Evolutionary conservation across 2,888 invertebrate genomes (phyloP).

Genomic region (Trissonchulus latispiculum): DNA sequence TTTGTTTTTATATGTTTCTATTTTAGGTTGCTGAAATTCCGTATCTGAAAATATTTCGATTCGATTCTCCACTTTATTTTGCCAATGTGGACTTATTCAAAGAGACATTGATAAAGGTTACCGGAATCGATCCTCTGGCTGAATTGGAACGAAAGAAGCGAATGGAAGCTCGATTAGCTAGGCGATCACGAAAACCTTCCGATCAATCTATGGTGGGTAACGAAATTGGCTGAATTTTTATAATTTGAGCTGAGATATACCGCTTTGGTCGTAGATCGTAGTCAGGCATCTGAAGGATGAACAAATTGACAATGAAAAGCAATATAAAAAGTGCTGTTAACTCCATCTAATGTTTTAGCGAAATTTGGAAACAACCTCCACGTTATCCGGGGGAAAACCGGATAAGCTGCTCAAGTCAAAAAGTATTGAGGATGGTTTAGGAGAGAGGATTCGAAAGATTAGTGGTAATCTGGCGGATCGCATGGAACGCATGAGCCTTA

Average conservation of each 20-base stretch:
- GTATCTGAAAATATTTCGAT: constrained; percentile 46
- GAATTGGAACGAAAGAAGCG: constrained; percentile 7
- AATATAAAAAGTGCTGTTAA: too few species aligned
- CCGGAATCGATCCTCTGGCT: constrained; percentile 5
- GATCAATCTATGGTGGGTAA: background rate
- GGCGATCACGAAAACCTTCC: background rate
- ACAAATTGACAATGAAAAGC: too few species aligned
- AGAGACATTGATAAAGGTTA: constrained; percentile 34
- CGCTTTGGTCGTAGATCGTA: too few species aligned
- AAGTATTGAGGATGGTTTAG: background rate
- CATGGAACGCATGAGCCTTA: background rate
- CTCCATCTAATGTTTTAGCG: too few species aligned
- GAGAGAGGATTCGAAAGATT: background rate
- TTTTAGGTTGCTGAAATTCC: constrained; percentile 22
- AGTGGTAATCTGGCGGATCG: background rate
- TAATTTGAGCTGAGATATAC: too few species aligned
- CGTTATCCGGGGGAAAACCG: too few species aligned
- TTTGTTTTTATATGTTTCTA: background rate
- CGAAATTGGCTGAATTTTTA: too few species aligned
- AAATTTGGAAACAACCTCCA: too few species aligned
- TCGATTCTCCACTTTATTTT: constrained; percentile 48
- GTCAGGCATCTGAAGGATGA: too few species aligned
- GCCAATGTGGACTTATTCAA: constrained; percentile 48
- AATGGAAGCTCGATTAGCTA: background rate
- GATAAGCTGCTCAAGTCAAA: background rate